phyloP scores from a whole-genome alignment of 1,140 invertebrate genomes.

The Cardiocondyla obscurior region DNA sequence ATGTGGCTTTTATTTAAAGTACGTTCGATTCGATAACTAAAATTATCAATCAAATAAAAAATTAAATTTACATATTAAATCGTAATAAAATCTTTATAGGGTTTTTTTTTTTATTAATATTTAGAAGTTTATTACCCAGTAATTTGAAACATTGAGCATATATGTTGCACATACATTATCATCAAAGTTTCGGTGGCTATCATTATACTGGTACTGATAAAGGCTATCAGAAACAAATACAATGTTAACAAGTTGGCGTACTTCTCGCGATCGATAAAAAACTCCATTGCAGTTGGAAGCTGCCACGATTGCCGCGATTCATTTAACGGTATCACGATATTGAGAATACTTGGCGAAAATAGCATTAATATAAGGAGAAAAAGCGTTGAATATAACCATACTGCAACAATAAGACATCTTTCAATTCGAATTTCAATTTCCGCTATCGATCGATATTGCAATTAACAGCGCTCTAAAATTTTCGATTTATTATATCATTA shows the following conservation, averaged over 20 bases:
- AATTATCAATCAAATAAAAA: too few species aligned
- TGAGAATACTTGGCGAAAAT: conserved; percentile 42
- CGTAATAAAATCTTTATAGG: background rate
- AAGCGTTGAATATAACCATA: background rate
- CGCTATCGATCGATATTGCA: too few species aligned
- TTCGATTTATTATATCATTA: background rate
- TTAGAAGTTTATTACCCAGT: conserved; percentile 29
- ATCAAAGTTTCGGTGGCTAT: background rate
- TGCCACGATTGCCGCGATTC: background rate
- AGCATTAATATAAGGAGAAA: background rate
- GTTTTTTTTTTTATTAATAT: background rate
- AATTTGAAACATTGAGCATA: conserved; percentile 22
- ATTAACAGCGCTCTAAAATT: too few species aligned
- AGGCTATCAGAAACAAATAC: background rate
- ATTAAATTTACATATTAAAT: background rate
- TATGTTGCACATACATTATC: conserved; percentile 30
- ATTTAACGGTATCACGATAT: conserved; percentile 57
- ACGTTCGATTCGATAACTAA: conserved; percentile 31
- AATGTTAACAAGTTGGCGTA: background rate
- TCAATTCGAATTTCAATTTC: background rate
- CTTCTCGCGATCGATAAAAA: conserved; percentile 20
- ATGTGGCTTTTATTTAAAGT: background rate
- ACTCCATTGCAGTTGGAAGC: conserved; percentile 4
- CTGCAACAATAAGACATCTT: background rate
- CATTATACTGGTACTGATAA: background rate